A percentile compares a stretch with the other conserved stretches of the same genome.
These are phyloP conservation scores for Alaudala cheleensis DNA, from an alignment of 2,113 vertebrate genomes.

Conservation along the genomic window DNA sequence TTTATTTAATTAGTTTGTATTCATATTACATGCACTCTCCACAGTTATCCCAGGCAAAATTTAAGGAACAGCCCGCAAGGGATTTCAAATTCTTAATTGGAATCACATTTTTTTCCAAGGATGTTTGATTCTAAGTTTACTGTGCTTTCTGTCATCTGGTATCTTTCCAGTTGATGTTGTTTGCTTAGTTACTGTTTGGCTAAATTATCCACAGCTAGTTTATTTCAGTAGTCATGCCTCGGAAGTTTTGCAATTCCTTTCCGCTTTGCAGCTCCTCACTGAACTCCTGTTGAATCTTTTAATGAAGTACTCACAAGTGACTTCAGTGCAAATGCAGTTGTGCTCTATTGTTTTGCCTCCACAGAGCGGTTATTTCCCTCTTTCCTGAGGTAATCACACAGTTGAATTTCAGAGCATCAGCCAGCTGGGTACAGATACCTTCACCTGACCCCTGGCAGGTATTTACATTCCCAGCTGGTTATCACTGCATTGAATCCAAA, in stretches of 20 bases:
- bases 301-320: background rate
- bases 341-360: background rate
- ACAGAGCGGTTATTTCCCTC: background rate
- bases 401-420: background rate
- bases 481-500: background rate
- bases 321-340: background rate
- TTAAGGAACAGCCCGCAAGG: background rate
- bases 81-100: background rate
- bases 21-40: background rate
- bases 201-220: background rate
- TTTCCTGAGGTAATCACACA: background rate
- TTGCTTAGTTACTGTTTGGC: background rate
- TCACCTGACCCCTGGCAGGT: background rate
- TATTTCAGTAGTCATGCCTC: background rate
- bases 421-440: background rate
- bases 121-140: background rate
- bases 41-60: background rate
- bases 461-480: conserved; percentile 8
- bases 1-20: background rate
- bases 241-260: background rate
- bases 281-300: background rate
- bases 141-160: background rate
- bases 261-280: background rate
- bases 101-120: background rate
- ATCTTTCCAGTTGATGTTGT: background rate